Evolutionary conservation across 2,888 invertebrate species (phyloP).

Genomic region (Schizotus pectinicornis): DNA sequence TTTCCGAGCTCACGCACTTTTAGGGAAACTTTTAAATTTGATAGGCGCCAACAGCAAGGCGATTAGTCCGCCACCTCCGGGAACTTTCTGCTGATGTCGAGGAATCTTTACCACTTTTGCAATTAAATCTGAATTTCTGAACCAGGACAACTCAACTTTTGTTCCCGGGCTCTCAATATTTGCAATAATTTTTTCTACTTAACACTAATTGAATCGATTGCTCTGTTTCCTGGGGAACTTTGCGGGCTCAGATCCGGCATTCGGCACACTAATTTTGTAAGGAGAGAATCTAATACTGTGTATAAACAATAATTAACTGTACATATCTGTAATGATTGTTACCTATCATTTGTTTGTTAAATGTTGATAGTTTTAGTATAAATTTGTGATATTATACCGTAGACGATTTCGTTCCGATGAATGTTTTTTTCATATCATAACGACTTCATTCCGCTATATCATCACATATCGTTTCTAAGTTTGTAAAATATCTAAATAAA

Average conservation of each 20-base stretch:
- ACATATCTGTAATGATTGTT: slow-evolving; percentile 36
- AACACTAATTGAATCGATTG: no score
- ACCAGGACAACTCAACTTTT: no score
- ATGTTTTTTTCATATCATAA: slow-evolving; percentile 22
- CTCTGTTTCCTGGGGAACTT: no score
- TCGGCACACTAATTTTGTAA: no score
- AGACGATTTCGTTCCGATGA: slow-evolving; percentile 25
- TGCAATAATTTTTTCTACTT: background rate
- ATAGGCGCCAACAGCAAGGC: no score
- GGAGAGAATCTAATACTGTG: background rate
- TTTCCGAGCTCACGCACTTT: background rate
- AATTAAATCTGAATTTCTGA: no score
- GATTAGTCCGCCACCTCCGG: no score
- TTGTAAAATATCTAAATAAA: slow-evolving; percentile 34
- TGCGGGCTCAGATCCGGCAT: no score
- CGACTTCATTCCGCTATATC: slow-evolving; percentile 14
- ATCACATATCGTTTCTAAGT: slow-evolving; percentile 29
- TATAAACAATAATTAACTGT: slow-evolving; percentile 21
- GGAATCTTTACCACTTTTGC: no score
- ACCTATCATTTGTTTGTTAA: slow-evolving; percentile 33
- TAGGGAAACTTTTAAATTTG: no score
- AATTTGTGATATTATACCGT: slow-evolving; percentile 39
- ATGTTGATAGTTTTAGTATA: slow-evolving; percentile 37
- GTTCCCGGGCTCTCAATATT: background rate
- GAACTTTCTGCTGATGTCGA: no score